phyloP scores from a whole-genome alignment of 2,888 invertebrate species.

The Aromia moschata region DNA sequence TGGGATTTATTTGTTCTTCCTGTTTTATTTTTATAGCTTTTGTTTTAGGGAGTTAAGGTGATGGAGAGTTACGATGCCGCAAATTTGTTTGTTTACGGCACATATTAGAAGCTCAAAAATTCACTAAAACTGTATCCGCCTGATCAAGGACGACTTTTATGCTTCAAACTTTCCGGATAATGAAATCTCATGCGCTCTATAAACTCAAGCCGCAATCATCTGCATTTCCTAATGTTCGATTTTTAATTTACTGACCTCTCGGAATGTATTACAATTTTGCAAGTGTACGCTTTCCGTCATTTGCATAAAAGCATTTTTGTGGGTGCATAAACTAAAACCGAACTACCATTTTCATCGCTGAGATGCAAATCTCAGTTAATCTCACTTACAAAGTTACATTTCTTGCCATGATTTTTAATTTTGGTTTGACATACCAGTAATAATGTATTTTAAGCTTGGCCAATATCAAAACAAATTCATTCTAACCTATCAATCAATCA shows the following conservation, averaged over 20 bases:
- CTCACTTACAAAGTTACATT: not conserved
- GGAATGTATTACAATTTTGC: conserved; percentile 26
- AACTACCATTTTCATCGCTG: conserved; percentile 12
- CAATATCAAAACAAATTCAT: too few relatives aligned
- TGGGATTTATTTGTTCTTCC: conserved; percentile 21
- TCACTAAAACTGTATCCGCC: conserved; percentile 10
- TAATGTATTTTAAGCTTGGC: too few relatives aligned
- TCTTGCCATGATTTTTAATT: not conserved
- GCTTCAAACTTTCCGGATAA: conserved; percentile 24
- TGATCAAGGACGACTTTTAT: conserved; percentile 29
- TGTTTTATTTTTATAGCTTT: conserved; percentile 16
- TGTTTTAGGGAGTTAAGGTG: conserved; percentile 25
- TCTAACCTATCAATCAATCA: too few relatives aligned
- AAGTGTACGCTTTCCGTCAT: conserved; percentile 13
- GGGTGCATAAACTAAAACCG: not conserved
- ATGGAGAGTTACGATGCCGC: conserved; percentile 23
- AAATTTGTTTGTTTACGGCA: conserved; percentile 21
- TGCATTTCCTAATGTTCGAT: conserved; percentile 19
- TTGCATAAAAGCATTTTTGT: conserved; percentile 24
- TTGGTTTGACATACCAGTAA: too few relatives aligned
- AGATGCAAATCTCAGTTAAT: conserved; percentile 11
- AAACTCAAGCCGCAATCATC: conserved; percentile 19
- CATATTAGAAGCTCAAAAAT: conserved; percentile 19
- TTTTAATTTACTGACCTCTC: conserved; percentile 24
- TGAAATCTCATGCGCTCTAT: conserved; percentile 20